Evolutionary conservation across 2,113 vertebrate species (phyloP), one percentile per base, ranked within the genome.

Genomic region (Otis tarda): DNA sequence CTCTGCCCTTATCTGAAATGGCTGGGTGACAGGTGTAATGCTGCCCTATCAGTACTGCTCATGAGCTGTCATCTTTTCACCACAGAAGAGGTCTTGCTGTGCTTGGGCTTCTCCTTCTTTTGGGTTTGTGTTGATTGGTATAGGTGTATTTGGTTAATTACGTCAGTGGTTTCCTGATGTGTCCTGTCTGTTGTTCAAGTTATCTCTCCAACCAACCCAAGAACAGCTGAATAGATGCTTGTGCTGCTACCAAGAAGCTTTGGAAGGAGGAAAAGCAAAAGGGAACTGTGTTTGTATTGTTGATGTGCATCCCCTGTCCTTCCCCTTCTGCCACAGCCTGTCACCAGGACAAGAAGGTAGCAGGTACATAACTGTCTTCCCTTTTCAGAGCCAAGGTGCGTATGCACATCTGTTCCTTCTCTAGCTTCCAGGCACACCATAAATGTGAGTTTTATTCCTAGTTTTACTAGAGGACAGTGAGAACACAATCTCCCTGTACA

Each of bases 21-120:
- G 35, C 0, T 0, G 0, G 22, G 11, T 73, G 53, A 27, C 23
- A 49, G 6, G 21, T 65, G 3, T 63, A 75, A 73, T 43, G 21
- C 53, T 79, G n/a, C 28, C 6, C 1, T 55, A 8, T 3, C 22
- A 10, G 28, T 30, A 39, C 55, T 43, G 45, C 30, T 84, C 21
- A 21, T 17, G 4, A 89, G 23, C 27, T 57, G 18, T 35, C 35
- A 74, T 35, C 39, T 76, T 85, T 23, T 2, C 3, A 19, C 37
- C 43, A 39, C 27, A 69, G 23, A 92, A 83, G 18, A 75, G 3
- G 1, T 21, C 53, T 71, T 85, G 25, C 31, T 64, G 18, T 47
- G 18, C 27, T 50, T 59, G 24, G 43, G 21, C 8, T 47, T 64
- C 68, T 77, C 17, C 24, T 71, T 83, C 52, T 63, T 79, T 50